A percentile compares a stretch with the other conserved stretches of the same genome.
These are phyloP conservation scores for Mycetomoellerius zeteki DNA, from an alignment of 1,140 invertebrate species.

Conservation along the genomic window DNA sequence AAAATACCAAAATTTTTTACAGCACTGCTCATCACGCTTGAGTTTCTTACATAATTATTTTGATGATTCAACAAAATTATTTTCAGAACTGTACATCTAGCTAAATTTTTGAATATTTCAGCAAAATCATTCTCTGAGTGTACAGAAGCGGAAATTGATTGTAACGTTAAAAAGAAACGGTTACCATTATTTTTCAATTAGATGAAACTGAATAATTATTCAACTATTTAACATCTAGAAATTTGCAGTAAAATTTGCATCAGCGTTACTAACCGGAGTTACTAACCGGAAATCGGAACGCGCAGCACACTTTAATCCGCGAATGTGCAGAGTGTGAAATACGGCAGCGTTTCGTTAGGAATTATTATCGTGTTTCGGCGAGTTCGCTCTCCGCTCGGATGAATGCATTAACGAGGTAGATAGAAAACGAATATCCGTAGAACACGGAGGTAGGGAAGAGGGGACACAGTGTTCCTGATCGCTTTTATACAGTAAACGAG, in stretches of 20 bases:
- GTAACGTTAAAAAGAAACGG: neutral
- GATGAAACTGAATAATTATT: neutral
- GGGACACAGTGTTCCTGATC: neutral
- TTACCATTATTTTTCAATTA: neutral
- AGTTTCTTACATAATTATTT: too few relatives aligned
- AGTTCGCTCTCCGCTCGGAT: neutral
- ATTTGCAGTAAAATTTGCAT: slow-evolving; percentile 6
- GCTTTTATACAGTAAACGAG: slow-evolving; percentile 61
- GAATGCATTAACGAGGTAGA: slow-evolving; percentile 42
- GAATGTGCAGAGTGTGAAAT: slow-evolving; percentile 30
- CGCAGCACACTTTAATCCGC: slow-evolving; percentile 16
- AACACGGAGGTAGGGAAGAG: neutral
- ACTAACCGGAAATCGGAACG: slow-evolving; percentile 4
- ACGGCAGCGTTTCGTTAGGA: slow-evolving; percentile 33
- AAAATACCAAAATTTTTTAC: too few relatives aligned
- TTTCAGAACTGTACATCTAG: too few relatives aligned
- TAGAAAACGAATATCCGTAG: slow-evolving; percentile 32
- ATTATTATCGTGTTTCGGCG: slow-evolving; percentile 47
- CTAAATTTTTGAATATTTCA: too few relatives aligned
- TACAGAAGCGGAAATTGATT: neutral
- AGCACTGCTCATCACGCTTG: too few relatives aligned
- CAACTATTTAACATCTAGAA: neutral
- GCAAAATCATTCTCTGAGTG: too few relatives aligned
- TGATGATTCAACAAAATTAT: too few relatives aligned
- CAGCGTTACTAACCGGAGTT: slow-evolving; percentile 2